phyloP scores from a whole-genome alignment of 2,888 invertebrate genomes.

The Leptinotarsa juncta region DNA sequence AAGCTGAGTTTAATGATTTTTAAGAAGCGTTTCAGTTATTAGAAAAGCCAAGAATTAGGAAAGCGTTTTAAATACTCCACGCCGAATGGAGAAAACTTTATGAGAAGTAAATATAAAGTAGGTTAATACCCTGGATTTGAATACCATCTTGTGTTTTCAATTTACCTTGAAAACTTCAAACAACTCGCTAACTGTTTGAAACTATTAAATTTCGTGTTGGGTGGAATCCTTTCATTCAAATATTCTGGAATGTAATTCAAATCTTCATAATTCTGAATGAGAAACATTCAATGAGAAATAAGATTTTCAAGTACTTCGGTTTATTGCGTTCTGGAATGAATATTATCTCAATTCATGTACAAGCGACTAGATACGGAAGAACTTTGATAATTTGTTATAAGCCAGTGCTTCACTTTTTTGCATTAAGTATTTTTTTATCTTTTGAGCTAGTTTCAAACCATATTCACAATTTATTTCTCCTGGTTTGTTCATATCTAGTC shows the following conservation, averaged over 20 bases:
- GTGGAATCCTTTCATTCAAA: not conserved
- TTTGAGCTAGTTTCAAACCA: too few relatives aligned
- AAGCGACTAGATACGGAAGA: too few relatives aligned
- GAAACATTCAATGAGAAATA: not conserved
- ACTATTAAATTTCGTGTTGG: not conserved
- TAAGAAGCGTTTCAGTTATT: conserved; percentile 29
- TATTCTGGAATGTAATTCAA: not conserved
- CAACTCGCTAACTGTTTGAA: not conserved
- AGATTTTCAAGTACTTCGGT: not conserved
- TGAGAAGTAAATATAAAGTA: conserved; percentile 38
- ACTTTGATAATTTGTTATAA: too few relatives aligned
- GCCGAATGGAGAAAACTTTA: conserved; percentile 26
- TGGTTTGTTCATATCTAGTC: too few relatives aligned
- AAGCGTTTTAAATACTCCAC: conserved; percentile 22
- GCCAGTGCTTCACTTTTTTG: too few relatives aligned
- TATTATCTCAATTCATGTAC: too few relatives aligned
- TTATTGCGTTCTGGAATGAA: too few relatives aligned
- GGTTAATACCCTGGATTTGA: conserved; percentile 39
- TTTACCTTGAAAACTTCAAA: conserved; percentile 23
- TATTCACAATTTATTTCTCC: too few relatives aligned
- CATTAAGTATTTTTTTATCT: too few relatives aligned
- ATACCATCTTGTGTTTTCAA: conserved; percentile 40
- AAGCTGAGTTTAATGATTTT: conserved; percentile 34
- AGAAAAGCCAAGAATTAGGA: conserved; percentile 34
- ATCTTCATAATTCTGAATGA: not conserved